Evolutionary conservation across 2,888 invertebrate genomes (phyloP).

Genomic region (Laspeyria flexula): DNA sequence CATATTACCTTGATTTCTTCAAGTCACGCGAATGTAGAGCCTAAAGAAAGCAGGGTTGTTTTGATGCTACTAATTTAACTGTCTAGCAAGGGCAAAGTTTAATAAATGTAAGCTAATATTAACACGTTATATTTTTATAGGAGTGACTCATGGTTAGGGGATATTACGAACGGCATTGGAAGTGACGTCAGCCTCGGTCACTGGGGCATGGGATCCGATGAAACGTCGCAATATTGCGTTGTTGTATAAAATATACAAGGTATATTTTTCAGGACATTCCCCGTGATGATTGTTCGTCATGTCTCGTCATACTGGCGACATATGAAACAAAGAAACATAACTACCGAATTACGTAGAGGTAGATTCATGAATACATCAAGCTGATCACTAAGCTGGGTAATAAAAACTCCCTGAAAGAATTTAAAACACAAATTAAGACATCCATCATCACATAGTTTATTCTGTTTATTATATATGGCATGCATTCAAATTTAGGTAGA

Average conservation of each 20-base stretch:
- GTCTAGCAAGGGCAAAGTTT: conserved; percentile 25
- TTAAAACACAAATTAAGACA: too few relatives aligned
- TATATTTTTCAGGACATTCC: too few relatives aligned
- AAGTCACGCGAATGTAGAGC: conserved; percentile 35
- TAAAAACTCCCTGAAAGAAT: too few relatives aligned
- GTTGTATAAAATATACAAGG: too few relatives aligned
- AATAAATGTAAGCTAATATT: conserved; percentile 26
- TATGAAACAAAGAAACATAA: too few relatives aligned
- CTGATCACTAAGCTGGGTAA: too few relatives aligned
- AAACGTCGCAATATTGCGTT: background rate
- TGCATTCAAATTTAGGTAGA: conserved; percentile 24
- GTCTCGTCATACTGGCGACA: too few relatives aligned
- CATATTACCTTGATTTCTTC: conserved; percentile 27
- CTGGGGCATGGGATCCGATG: conserved; percentile 23
- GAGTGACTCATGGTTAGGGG: conserved; percentile 37
- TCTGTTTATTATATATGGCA: too few relatives aligned
- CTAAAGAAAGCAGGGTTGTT: conserved; percentile 13
- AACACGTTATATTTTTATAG: conserved; percentile 31
- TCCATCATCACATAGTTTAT: too few relatives aligned
- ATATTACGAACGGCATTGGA: conserved; percentile 21
- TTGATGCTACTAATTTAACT: conserved; percentile 12
- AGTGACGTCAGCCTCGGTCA: conserved; percentile 41
- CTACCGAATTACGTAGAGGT: too few relatives aligned
- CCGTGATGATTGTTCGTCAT: too few relatives aligned
- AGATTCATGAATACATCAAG: too few relatives aligned